Conservation (phyloP, 2,888 invertebrate species). For the Salticus scenicus region DNA sequence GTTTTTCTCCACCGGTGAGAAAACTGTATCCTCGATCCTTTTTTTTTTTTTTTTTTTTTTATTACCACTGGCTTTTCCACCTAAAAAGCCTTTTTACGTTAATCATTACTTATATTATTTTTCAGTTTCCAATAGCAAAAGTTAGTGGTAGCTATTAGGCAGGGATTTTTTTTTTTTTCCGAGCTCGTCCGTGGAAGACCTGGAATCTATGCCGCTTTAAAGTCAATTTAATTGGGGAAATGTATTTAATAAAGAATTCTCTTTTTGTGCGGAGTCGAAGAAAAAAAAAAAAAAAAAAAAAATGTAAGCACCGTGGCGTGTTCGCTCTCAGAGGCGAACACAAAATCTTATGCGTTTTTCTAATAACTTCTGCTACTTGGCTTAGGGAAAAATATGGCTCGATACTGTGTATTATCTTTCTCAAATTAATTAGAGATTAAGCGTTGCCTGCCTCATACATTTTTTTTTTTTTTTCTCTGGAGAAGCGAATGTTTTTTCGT, state of each 20-base stretch:
- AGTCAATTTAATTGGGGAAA: slow-evolving; percentile 70
- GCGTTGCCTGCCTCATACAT: slow-evolving; percentile 45
- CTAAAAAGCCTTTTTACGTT: slow-evolving; percentile 65
- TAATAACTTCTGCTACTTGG: slow-evolving; percentile 67
- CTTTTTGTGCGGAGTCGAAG: slow-evolving; percentile 24
- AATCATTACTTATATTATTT: slow-evolving; percentile 69
- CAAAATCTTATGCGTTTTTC: slow-evolving; percentile 67
- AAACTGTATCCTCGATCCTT: slow-evolving; percentile 44
- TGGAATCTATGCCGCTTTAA: slow-evolving; percentile 60
- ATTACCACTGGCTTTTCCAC: slow-evolving; percentile 32
- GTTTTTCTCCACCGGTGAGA: slow-evolving; percentile 37
- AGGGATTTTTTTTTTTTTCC: slow-evolving; percentile 48
- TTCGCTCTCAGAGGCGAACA: slow-evolving; percentile 42
- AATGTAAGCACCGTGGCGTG: slow-evolving; percentile 40
- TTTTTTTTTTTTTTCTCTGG: slow-evolving; percentile 5
- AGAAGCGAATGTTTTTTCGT: slow-evolving; percentile 16
- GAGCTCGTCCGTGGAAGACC: slow-evolving; percentile 31
- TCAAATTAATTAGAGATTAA: slow-evolving; percentile 71
- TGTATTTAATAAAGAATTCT: slow-evolving; percentile 69
- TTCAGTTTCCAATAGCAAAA: slow-evolving; percentile 65
- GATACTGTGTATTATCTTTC: slow-evolving; percentile 70
- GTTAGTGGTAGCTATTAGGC: slow-evolving; percentile 69
- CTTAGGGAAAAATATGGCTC: slow-evolving; percentile 63
- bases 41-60: slow-evolving; percentile 18
- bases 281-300: slow-evolving; percentile 42